These are phyloP conservation scores for Nomada ferruginata DNA, from an alignment of 2,888 invertebrate genomes.

Conservation along the genomic window DNA sequence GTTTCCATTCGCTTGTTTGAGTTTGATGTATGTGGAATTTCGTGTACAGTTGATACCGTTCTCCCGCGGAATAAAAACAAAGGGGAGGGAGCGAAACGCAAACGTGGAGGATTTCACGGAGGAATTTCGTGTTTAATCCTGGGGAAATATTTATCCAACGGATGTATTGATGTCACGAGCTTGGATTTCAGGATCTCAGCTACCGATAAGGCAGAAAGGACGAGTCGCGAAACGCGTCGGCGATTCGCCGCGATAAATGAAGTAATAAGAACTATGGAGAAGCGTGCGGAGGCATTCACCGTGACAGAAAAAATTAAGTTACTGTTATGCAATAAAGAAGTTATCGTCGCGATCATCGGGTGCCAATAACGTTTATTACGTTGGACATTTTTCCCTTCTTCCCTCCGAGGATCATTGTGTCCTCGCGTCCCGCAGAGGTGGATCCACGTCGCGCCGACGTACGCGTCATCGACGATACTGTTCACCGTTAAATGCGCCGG, in stretches of 20 bases:
- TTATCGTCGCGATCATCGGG: conserved; percentile 57
- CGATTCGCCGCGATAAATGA: conserved; percentile 53
- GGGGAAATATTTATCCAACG: no score
- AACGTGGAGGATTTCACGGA: no score
- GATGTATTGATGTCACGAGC: neutral
- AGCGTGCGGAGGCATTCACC: conserved; percentile 38
- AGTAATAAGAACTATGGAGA: conserved; percentile 59
- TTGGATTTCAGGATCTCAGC: neutral
- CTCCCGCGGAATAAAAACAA: no score
- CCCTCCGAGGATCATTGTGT: conserved; percentile 20
- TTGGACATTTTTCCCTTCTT: conserved; percentile 35
- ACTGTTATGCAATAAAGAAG: conserved; percentile 69
- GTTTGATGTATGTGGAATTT: neutral
- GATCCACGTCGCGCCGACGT: conserved; percentile 34
- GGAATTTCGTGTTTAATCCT: no score
- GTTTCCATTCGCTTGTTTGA: conserved; percentile 9
- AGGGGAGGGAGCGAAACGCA: no score
- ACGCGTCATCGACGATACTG: conserved; percentile 35
- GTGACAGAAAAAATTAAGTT: conserved; percentile 61
- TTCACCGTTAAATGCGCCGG: conserved; percentile 53
- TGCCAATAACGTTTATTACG: conserved; percentile 36
- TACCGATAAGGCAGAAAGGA: neutral
- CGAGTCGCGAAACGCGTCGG: conserved; percentile 40
- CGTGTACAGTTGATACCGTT: no score
- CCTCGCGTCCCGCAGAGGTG: conserved; percentile 23